Conservation (phyloP, 2,113 vertebrate species). For the Leucoraja erinaceus region DNA sequence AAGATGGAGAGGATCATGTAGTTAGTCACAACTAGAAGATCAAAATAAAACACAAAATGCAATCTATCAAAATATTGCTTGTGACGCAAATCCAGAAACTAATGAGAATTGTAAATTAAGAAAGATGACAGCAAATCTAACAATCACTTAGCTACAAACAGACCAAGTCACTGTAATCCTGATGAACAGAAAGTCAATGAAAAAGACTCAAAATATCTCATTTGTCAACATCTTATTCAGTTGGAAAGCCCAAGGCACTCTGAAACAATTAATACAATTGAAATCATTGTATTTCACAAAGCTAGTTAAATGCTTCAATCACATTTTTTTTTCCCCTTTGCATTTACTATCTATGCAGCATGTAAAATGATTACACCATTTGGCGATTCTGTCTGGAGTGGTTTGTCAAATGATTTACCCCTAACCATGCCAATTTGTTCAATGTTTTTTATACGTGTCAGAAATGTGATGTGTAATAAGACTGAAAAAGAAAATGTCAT, state of each 20-base stretch:
- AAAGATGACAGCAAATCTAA: constrained; percentile 16
- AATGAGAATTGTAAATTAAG: constrained; percentile 7
- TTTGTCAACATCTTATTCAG: constrained; percentile 16
- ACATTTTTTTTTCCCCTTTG: background rate
- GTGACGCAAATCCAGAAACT: background rate
- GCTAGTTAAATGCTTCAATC: constrained; percentile 31
- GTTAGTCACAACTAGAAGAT: background rate
- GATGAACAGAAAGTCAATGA: constrained; percentile 29
- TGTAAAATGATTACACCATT: constrained; percentile 3
- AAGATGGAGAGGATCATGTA: background rate
- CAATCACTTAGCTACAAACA: constrained; percentile 7
- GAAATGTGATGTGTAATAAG: constrained; percentile 12
- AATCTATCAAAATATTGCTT: background rate
- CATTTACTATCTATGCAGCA: background rate
- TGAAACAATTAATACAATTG: constrained; percentile 33
- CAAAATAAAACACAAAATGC: background rate
- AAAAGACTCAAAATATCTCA: constrained; percentile 4
- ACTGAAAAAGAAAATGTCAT: constrained; percentile 7
- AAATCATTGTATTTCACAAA: constrained; percentile 18
- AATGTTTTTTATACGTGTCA: constrained; percentile 3
- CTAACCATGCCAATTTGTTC: constrained; percentile 34
- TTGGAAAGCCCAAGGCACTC: constrained; percentile 13
- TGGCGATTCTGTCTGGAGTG: background rate
- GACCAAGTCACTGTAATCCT: constrained; percentile 21
- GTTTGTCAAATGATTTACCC: constrained; percentile 13